Base-by-base conservation (phyloP, 2,888 invertebrate genomes). In the Apamea monoglypha region DNA sequence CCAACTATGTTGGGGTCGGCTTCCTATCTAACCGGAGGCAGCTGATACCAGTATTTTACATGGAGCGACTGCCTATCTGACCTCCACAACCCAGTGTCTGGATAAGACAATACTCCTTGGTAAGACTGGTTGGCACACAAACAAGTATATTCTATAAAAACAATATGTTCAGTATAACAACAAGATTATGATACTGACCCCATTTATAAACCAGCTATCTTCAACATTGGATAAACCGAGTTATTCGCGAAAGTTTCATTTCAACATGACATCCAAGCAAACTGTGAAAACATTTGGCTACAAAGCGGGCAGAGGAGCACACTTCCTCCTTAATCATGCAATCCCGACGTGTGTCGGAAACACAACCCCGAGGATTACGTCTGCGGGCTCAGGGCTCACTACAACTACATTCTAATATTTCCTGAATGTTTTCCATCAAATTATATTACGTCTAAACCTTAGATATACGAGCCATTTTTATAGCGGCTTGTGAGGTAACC, bases 291-390 rank as follows among this genome's bases (percentile, higher is more conserved):
- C 87, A 89, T 86, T 87, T 83, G 73, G 71, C 72, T 85, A 88
- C 78, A 88, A 78, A 82, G 70, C 78, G 82, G 80, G 86, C 75
- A 87, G 88, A 88, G 87, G 84, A 87, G 53, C 83, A 78, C 76
- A 73, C 69, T 86, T 83, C 78, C 82, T 88, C 88, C 89, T 93
- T 92, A 92, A 93, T 93, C 93, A 92, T 91, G 89, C 89, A 89
- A 90, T 89, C 85, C 88, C 86, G 90, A 91, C 92, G 90, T 90
- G 89, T 91, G 92, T 90, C 91, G 87, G 87, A 89, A 88, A 85
- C 86, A 86, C 75, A 81, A 85, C 87, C 88, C 80, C 87, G 79
- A 83, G 87, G 87, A 91, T 91, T 92, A 92, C 89, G 80, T 83
- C 85, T 86, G 87, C 81, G 80, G 85, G n/a, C 74, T 32, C 40